A percentile compares a stretch with the other conserved stretches of the same genome.
These are phyloP conservation scores for Lepidotrigona ventralis DNA, from an alignment of 1,140 invertebrate genomes.

Conservation along the genomic window DNA sequence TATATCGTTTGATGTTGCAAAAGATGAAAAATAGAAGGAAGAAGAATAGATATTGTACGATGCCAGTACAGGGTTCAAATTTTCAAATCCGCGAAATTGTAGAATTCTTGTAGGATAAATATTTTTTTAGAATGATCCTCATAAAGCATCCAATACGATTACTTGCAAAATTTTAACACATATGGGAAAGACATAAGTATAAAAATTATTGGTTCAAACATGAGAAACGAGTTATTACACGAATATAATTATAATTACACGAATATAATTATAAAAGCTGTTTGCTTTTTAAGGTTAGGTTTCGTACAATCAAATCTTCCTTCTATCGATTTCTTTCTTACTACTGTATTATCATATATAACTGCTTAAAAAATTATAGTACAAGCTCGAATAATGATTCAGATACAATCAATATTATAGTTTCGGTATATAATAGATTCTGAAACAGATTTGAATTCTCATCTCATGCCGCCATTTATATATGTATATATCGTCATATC, in stretches of 20 bases:
- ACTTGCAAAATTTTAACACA: background rate
- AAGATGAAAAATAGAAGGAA: background rate
- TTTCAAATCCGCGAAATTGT: conserved; percentile 1
- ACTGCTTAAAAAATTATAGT: no score
- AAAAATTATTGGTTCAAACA: background rate
- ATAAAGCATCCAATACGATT: background rate
- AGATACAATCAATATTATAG: background rate
- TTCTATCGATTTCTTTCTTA: background rate
- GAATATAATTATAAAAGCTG: no score
- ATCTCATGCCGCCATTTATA: no score
- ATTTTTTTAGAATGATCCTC: background rate
- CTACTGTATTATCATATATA: no score
- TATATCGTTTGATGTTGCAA: conserved; percentile 9
- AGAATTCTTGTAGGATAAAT: background rate
- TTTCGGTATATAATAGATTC: no score
- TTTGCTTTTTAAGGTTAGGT: background rate
- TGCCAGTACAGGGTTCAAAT: background rate
- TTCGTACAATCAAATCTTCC: background rate
- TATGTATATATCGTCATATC: background rate
- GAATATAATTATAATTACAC: no score
- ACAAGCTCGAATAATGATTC: background rate
- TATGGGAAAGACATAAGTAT: background rate
- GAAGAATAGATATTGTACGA: background rate
- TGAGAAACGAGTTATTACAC: background rate
- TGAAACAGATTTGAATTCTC: no score